phyloP scores from a whole-genome alignment of 2,888 invertebrate genomes.

The Amphipoea oculea region DNA sequence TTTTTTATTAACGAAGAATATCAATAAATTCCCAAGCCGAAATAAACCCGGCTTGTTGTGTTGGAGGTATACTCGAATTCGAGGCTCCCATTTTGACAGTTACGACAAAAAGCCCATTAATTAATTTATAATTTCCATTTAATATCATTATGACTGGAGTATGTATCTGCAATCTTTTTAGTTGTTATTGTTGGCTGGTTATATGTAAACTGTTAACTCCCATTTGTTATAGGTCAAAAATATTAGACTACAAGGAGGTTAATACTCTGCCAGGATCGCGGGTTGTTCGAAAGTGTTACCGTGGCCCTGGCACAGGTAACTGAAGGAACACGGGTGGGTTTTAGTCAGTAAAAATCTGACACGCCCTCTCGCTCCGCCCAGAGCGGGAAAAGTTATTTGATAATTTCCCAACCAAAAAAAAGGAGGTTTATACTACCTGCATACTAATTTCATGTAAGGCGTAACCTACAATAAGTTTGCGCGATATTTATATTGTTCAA shows the following conservation, averaged over 20 bases:
- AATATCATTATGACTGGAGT: not conserved
- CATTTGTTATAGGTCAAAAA: not conserved
- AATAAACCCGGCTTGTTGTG: not conserved
- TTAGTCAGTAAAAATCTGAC: no score
- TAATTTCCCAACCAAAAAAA: no score
- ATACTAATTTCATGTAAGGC: not conserved
- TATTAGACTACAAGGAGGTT: not conserved
- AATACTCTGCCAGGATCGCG: no score
- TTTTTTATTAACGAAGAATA: not conserved
- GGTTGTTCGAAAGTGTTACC: no score
- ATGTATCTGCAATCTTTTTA: not conserved
- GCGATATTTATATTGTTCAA: no score
- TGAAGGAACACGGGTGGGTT: no score
- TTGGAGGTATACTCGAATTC: not conserved
- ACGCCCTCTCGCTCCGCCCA: no score
- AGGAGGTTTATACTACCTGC: no score
- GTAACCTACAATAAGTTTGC: no score
- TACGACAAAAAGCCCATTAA: not conserved
- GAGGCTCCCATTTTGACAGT: not conserved
- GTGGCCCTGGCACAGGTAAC: no score
- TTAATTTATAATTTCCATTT: not conserved
- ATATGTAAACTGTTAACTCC: not conserved
- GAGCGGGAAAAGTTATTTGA: no score
- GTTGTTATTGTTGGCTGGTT: not conserved
- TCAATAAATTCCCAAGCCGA: no score